Percentiles rank a stretch among this genome's conserved stretches.
Evolutionary conservation across 2,797 vertebrate genomes (phyloP).

Genomic region (Clamator glandarius): DNA sequence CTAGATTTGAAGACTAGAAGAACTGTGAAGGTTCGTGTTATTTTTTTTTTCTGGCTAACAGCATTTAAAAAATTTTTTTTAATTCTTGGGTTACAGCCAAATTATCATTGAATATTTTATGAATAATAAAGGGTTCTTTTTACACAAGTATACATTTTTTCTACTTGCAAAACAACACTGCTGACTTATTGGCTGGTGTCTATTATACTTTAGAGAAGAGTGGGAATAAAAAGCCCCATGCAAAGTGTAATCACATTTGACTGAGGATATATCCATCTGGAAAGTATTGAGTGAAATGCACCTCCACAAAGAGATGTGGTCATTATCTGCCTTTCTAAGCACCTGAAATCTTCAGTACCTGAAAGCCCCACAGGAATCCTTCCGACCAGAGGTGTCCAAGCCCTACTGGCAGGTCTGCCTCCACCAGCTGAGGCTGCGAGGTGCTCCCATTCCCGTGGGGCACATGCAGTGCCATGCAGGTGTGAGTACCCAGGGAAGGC

Average conservation of each 20-base stretch:
- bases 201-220: not conserved
- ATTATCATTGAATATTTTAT: not conserved
- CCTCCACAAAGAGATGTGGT: not conserved
- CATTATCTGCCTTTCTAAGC: not conserved
- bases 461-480: fast-evolving
- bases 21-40: not conserved
- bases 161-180: not conserved
- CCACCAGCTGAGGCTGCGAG: fast-evolving
- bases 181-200: not conserved
- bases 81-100: not conserved
- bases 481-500: not conserved
- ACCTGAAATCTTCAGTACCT: not conserved
- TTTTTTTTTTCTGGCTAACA: not conserved
- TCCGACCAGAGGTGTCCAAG: not conserved
- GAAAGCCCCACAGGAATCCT: not conserved
- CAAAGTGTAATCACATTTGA: not conserved
- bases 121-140: not conserved
- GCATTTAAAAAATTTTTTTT: not conserved
- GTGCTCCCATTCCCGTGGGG: fast-evolving
- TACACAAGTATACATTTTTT: not conserved
- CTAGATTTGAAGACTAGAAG: not conserved
- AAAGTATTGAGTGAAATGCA: not conserved
- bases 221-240: not conserved
- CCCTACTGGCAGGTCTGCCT: not conserved
- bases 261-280: not conserved